Conservation (phyloP, 92 coral and sea anemone species). For the Zoanthus gigantus region DNA sequence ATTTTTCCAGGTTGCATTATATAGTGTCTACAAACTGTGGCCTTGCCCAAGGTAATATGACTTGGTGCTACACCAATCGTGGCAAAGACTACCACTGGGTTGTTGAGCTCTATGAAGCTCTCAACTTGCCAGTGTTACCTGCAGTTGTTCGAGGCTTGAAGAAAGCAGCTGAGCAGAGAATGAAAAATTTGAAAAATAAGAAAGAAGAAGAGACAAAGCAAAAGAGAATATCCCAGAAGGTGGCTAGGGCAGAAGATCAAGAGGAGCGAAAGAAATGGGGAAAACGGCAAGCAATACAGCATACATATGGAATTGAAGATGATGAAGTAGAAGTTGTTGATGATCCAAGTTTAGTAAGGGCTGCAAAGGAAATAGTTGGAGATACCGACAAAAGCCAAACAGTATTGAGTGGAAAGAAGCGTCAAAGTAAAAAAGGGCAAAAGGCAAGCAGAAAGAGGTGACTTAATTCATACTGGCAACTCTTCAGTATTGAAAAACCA, state of each 20-base stretch:
- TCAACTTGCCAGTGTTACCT: neutral
- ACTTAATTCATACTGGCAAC: neutral
- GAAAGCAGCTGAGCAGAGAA: neutral
- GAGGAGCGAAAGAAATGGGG: neutral
- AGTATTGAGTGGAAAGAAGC: conserved; percentile 3
- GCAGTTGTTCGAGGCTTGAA: neutral
- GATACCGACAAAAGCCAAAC: conserved; percentile 1
- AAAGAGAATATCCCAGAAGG: neutral
- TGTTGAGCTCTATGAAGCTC: neutral
- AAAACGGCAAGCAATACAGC: neutral
- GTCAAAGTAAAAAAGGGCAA: neutral
- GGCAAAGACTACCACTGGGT: neutral
- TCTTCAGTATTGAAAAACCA: neutral
- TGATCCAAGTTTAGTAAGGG: conserved; percentile 3
- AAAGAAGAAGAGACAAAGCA: neutral
- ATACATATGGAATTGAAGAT: neutral
- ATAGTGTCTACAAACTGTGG: neutral
- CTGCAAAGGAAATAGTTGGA: neutral
- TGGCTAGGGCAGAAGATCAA: neutral
- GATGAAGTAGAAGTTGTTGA: neutral
- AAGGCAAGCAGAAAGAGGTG: conserved; percentile 5
- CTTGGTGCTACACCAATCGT: neutral
- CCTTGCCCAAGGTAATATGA: neutral
- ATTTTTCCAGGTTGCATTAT: conserved; percentile 1
- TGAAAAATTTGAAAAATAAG: neutral